phyloP scores from a whole-genome alignment of 23 tunicate genomes.

The Styela plicata region DNA sequence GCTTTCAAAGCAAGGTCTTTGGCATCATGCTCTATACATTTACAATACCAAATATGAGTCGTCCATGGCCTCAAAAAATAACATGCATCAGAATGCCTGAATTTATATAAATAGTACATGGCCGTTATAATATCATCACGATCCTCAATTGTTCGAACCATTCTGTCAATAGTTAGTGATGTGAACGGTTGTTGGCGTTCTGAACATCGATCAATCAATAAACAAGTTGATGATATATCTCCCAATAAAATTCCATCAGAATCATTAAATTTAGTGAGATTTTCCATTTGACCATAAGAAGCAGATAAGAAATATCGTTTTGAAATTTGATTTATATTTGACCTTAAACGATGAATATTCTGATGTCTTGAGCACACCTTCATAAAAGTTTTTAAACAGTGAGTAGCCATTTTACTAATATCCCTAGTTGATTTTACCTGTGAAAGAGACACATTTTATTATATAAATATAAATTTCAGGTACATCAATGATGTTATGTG shows the following conservation, averaged over 20 bases:
- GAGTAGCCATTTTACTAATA: not conserved
- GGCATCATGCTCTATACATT: conserved; percentile 26
- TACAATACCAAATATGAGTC: conserved; percentile 17
- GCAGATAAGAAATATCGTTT: not conserved
- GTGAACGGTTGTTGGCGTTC: conserved; percentile 17
- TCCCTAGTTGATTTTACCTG: too few relatives aligned
- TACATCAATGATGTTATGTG: too few relatives aligned
- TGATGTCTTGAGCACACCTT: not conserved
- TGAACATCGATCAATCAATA: conserved; percentile 17
- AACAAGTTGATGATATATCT: not conserved
- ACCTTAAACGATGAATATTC: not conserved
- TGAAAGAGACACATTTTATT: too few relatives aligned
- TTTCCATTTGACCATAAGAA: not conserved
- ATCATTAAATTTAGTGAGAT: not conserved
- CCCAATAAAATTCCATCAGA: not conserved
- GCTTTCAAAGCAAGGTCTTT: conserved; percentile 13
- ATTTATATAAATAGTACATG: conserved; percentile 27
- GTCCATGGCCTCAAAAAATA: conserved; percentile 36
- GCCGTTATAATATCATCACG: conserved; percentile 1
- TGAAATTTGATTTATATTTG: not conserved
- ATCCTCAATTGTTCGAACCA: conserved; percentile 27
- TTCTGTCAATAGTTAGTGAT: conserved; percentile 10
- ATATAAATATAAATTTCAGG: too few relatives aligned
- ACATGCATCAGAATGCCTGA: conserved; percentile 23
- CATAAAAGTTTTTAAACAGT: not conserved